A percentile compares a stretch with the other conserved stretches of the same genome.
These are phyloP conservation scores for Aplodontia rufa DNA, from an alignment of 2,113 vertebrate species.

Conservation along the genomic window DNA sequence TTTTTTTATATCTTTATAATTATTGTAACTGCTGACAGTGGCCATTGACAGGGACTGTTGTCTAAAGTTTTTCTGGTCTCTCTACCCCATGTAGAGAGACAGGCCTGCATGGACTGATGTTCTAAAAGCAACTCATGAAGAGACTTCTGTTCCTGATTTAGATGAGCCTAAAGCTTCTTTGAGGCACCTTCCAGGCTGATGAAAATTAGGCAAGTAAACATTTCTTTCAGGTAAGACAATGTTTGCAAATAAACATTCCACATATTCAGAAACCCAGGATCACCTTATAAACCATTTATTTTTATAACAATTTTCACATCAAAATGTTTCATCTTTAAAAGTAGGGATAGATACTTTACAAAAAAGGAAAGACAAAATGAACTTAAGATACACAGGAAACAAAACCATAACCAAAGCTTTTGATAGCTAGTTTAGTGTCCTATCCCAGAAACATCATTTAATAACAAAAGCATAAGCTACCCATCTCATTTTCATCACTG, in stretches of 20 bases:
- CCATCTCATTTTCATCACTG: background rate
- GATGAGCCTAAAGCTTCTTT: background rate
- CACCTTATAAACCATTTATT: background rate
- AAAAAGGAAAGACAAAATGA: background rate
- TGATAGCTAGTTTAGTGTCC: background rate
- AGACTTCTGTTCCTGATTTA: background rate
- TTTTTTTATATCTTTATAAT: constrained; percentile 23
- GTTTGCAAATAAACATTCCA: background rate
- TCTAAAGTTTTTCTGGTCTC: background rate
- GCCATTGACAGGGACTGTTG: background rate
- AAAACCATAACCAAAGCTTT: constrained; percentile 30
- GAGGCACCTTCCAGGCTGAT: background rate
- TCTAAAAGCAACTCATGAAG: background rate
- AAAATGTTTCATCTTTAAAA: constrained; percentile 49
- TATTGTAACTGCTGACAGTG: background rate
- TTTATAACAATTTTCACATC: background rate
- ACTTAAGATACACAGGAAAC: background rate
- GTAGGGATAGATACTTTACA: background rate
- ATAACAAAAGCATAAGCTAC: background rate
- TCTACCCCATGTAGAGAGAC: background rate
- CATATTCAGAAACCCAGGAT: background rate
- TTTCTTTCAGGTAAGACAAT: background rate
- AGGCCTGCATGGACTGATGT: background rate
- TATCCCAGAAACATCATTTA: background rate
- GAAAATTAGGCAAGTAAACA: background rate